A percentile compares a stretch with the other conserved stretches of the same genome.
phyloP scores from a whole-genome alignment of 1,140 invertebrate species.

The Caenorhabditis brenneri region DNA sequence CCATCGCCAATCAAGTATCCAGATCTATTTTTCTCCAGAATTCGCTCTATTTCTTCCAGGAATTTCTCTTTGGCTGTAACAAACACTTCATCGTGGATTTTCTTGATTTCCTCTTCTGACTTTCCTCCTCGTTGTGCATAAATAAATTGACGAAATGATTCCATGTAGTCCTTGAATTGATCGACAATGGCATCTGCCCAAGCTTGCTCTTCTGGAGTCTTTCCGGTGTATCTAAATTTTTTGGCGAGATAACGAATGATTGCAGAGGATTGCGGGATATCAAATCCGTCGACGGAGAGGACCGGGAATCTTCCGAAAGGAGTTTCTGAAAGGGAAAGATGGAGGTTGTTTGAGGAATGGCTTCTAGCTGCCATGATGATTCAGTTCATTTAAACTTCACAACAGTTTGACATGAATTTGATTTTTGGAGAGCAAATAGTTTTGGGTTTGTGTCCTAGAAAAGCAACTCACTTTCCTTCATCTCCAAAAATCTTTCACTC shows the following conservation, averaged over 20 bases:
- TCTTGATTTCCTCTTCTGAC: background rate
- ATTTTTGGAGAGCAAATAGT: too few species aligned
- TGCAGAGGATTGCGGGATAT: background rate
- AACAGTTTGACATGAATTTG: too few species aligned
- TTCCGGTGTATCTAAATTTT: too few species aligned
- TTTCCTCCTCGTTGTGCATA: background rate
- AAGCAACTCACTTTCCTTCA: background rate
- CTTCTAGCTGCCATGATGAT: too few species aligned
- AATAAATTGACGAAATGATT: background rate
- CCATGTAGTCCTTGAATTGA: constrained; percentile 6
- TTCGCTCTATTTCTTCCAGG: background rate
- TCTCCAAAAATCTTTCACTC: background rate
- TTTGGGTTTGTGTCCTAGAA: too few species aligned
- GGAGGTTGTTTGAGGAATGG: too few species aligned
- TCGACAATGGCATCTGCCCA: too few species aligned
- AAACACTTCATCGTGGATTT: background rate
- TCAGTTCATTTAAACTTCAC: too few species aligned
- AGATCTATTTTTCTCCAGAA: constrained; percentile 5
- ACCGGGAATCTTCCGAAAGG: constrained; percentile 16
- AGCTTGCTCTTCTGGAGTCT: too few species aligned
- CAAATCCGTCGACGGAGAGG: background rate
- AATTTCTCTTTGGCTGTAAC: background rate
- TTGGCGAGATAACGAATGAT: too few species aligned
- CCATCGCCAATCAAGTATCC: background rate
- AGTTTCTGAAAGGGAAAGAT: too few species aligned